These are phyloP conservation scores for Tolmerus cingulatus DNA, from an alignment of 2,888 invertebrate species.

Conservation along the genomic window DNA sequence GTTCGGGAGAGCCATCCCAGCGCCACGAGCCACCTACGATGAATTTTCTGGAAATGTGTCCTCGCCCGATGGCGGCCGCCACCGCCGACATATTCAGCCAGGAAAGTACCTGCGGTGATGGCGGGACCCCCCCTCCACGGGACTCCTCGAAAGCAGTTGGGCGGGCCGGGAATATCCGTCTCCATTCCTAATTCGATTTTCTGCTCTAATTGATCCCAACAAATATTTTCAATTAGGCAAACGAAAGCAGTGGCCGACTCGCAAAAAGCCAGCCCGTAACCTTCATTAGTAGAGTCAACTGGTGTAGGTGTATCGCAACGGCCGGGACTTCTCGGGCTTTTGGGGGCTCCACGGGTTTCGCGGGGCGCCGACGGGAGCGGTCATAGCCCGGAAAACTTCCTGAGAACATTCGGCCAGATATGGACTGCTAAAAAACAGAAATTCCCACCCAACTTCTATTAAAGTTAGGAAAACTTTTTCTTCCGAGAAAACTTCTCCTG, in stretches of 20 bases:
- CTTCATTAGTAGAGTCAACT: constrained; percentile 19
- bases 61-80: not conserved
- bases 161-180: not conserved
- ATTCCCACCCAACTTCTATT: constrained; percentile 32
- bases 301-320: constrained; percentile 15
- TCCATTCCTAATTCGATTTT: constrained; percentile 20
- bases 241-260: constrained; percentile 41
- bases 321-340: not conserved
- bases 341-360: not conserved
- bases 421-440: constrained; percentile 29
- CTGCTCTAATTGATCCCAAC: constrained; percentile 61
- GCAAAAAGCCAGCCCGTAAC: constrained; percentile 3
- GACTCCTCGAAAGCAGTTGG: not conserved
- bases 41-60: constrained; percentile 32
- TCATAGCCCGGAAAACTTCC: constrained; percentile 33
- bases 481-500: constrained; percentile 22
- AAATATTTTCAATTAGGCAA: constrained; percentile 63
- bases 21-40: not conserved
- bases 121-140: not conserved
- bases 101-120: not conserved
- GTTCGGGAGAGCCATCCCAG: not conserved
- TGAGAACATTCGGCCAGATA: constrained; percentile 27
- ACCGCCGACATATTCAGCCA: not conserved
- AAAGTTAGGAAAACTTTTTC: constrained; percentile 37
- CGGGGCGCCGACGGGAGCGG: constrained; percentile 9